Percentiles rank a stretch among this genome's conserved stretches.
Evolutionary conservation across 2,113 vertebrate genomes (phyloP).

Genomic region (Oriolus oriolus): DNA sequence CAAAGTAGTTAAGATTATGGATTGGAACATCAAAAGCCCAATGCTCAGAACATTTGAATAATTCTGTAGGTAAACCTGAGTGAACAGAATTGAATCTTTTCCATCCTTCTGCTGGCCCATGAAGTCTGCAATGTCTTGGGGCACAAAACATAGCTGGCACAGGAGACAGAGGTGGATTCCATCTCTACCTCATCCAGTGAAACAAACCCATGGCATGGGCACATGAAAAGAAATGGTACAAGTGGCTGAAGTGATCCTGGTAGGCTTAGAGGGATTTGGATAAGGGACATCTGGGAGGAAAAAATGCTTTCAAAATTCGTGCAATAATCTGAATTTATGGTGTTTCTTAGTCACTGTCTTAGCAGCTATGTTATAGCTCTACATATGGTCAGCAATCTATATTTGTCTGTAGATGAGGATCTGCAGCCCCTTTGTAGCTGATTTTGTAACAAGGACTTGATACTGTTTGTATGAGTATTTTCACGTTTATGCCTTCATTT

Average conservation of each 20-base stretch:
- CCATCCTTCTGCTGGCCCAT: not conserved
- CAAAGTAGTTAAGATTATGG: not conserved
- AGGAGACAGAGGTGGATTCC: not conserved
- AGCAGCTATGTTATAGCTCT: not conserved
- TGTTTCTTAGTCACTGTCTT: not conserved
- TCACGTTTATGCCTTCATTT: not conserved
- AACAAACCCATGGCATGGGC: not conserved
- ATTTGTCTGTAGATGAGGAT: not conserved
- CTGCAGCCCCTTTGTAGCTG: not conserved
- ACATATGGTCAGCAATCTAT: not conserved
- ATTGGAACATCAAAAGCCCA: not conserved
- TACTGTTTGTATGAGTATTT: not conserved
- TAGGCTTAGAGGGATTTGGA: not conserved
- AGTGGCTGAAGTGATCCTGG: not conserved
- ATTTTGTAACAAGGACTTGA: not conserved
- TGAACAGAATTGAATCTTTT: not conserved
- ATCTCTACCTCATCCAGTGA: not conserved
- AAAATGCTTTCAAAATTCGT: not conserved
- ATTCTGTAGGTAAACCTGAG: not conserved
- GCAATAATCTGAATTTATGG: not conserved
- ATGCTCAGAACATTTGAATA: not conserved
- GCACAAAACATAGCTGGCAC: not conserved
- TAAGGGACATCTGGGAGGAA: no score
- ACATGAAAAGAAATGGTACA: fast-evolving
- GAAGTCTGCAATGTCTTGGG: not conserved